Evolutionary conservation across 2,113 vertebrate species (phyloP), one percentile per base, ranked within the genome.

Genomic region (Cathartes aura): DNA sequence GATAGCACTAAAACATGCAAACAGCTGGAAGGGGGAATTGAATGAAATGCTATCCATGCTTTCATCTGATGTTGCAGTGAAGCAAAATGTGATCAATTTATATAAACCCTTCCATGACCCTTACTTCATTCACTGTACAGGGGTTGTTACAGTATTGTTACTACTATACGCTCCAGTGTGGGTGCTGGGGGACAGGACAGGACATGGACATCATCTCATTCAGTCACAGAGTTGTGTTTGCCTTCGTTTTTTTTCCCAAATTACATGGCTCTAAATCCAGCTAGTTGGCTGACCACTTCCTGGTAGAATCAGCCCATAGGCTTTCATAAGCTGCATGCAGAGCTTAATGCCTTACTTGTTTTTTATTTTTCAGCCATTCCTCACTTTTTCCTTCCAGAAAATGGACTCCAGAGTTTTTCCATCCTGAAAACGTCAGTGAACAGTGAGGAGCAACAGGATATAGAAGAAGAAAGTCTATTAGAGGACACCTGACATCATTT

Each of bases 151-250:
- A 17, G 1, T 3, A 9, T 12, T 32, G 20, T 6, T 84, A 43
- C 23, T 21, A 19, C 30, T 21, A 0, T 22, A 47, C 1, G 2
- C 2, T 7, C 21, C 34, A 26, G 26, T 2, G 36, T 1, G 2
- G 29, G 14, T 2, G 1, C 4, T 0, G 6, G 12, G 11, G 43
- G 7, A 29, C 12, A 60, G 73, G 11, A 32, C 12, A 75, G 34
- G 19, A 42, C 17, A 8, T 1, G 9, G 64, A 17, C 26, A 48
- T 15, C 10, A 53, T 40, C 9, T 82, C 40, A 22, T 7, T 52
- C 23, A 45, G 15, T n/a, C 58, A 52, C 17, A 27, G 16, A 64
- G 2, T 2, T 15, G 2, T 10, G 9, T 19, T 53, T 30, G 29
- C 21, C 34, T 42, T 45, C 18, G 8, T 4, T 8, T 21, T 62